Conservation (phyloP, 2,888 invertebrate species). For the Meganola albula region DNA sequence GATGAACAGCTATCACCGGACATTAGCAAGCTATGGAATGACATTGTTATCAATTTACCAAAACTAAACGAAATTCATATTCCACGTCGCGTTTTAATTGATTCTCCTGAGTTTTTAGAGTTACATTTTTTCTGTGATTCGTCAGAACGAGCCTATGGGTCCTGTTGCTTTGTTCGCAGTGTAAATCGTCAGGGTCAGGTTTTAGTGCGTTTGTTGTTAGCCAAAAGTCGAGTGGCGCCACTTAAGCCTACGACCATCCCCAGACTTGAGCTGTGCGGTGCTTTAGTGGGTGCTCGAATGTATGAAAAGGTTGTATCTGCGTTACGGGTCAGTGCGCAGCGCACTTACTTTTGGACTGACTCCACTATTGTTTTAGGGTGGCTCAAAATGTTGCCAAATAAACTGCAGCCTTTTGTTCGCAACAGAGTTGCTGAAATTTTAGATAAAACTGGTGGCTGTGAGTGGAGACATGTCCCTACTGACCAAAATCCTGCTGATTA, state of each 20-base stretch:
- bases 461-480: slow-evolving; percentile 26
- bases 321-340: slow-evolving; percentile 6
- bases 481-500: slow-evolving; percentile 22
- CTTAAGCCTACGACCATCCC: slow-evolving; percentile 30
- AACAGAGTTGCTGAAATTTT: slow-evolving; percentile 22
- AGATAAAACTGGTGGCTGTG: slow-evolving; percentile 11
- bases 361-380: slow-evolving; percentile 27
- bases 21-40: slow-evolving; percentile 16
- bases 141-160: slow-evolving; percentile 25
- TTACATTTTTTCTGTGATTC: slow-evolving; percentile 32
- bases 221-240: slow-evolving; percentile 30
- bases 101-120: slow-evolving; percentile 17
- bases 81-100: slow-evolving; percentile 20
- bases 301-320: slow-evolving; percentile 9
- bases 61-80: slow-evolving; percentile 12
- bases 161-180: slow-evolving; percentile 27
- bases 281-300: slow-evolving; percentile 20
- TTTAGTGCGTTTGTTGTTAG: slow-evolving; percentile 21
- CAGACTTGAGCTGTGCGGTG: slow-evolving; percentile 27
- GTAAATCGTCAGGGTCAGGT: slow-evolving; percentile 6
- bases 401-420: slow-evolving; percentile 25
- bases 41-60: slow-evolving; percentile 9
- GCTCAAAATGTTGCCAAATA: slow-evolving; percentile 15
- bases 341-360: slow-evolving; percentile 23
- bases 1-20: slow-evolving; percentile 22